Evolutionary conservation across 2,888 invertebrate genomes (phyloP), one percentile per base, ranked within the genome.

Genomic region (Slavum lentiscoides): DNA sequence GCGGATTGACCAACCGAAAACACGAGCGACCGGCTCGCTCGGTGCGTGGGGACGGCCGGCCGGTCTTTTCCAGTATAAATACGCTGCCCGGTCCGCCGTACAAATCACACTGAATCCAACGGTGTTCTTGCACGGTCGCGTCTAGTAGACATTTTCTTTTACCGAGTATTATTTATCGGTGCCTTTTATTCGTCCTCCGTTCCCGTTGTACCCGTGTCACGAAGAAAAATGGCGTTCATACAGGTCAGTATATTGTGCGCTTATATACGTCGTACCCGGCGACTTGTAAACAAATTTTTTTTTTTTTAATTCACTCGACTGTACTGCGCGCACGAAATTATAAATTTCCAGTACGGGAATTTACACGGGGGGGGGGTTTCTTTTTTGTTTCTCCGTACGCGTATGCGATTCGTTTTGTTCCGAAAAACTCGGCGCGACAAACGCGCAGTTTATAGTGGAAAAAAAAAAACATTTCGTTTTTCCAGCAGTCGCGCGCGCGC

Each of bases 151-250:
- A n/a, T 39, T 70, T 37, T n/a, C n/a, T n/a, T 58, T 21, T 37
- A 19, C 19, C 5, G 1, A 43, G 43, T 76, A 43, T 9, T 39
- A 7, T 67, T 68, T 59, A 66, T 15, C 17, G 64, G 74, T 66
- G 66, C 1, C 39, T 23, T 59, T 67, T 30, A 1, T 30, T 4
- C 30, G 2, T 30, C 30, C 2, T 30, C 4, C 30, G 30, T 30
- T 30, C n/a, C n/a, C 43, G 39, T 21, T 23, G 59, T 9, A 9
- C 21, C n/a, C 9, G 43, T 37, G 11, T 23, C 62, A 9, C 55
- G 9, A 30, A 62, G 21, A 70, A 80, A 80, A 72, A 80, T 80
- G 80, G 70, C 80, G 15, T 80, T 80, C 72, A 23, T 80, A 64
- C 80, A 80, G 70, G 80, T 80, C 39, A 66, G 80, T 64, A 55